Conservation (phyloP, 37 sponge, comb jelly and placozoan species). For the Spongilla lacustris region DNA sequence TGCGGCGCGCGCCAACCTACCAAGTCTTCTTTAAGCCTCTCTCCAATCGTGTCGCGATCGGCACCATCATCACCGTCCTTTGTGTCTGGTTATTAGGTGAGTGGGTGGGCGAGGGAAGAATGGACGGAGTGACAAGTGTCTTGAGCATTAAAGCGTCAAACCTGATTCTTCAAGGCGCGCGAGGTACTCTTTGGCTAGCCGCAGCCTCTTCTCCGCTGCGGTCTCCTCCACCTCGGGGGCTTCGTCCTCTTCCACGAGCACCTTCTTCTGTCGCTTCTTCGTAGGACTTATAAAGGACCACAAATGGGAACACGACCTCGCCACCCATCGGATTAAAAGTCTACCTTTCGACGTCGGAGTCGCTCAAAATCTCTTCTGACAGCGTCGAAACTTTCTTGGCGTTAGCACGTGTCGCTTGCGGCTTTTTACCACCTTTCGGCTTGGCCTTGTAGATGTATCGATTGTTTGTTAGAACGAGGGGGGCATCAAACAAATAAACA, state of each 20-base stretch:
- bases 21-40: slow-evolving; percentile 75
- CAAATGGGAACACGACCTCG: neutral
- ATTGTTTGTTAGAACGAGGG: neutral
- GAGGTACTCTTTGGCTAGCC: slow-evolving; percentile 96
- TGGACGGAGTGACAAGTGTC: neutral
- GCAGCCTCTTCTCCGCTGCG: slow-evolving; percentile 88
- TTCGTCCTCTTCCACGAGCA: slow-evolving; percentile 16
- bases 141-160: slow-evolving; percentile 4
- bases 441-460: neutral
- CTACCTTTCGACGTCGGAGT: slow-evolving; percentile 64
- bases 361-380: slow-evolving; percentile 80
- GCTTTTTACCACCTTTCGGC: neutral
- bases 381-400: neutral
- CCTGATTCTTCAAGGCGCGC: slow-evolving; percentile 73
- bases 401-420: neutral
- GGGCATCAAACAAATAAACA: neutral
- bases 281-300: neutral
- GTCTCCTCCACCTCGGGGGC: slow-evolving; percentile 76
- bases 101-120: neutral
- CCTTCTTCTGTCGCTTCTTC: neutral
- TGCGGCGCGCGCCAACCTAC: slow-evolving; percentile 40
- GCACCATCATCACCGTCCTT: slow-evolving; percentile 50
- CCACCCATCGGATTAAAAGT: neutral
- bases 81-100: slow-evolving; percentile 24
- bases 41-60: slow-evolving; percentile 82